Evolutionary conservation across 1,140 invertebrate species (phyloP).

Genomic region (Bombus superbus): DNA sequence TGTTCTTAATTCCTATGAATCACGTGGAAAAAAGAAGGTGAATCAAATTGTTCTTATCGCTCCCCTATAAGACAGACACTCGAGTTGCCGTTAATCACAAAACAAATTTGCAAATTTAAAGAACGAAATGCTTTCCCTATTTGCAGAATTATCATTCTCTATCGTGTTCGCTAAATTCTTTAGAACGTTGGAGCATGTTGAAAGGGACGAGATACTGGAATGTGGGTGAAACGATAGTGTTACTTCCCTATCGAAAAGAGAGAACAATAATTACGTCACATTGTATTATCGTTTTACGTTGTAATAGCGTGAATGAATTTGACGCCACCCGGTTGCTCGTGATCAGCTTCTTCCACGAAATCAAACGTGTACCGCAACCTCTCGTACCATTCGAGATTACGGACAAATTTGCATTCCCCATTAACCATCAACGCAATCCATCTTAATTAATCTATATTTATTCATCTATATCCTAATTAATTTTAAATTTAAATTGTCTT

Average conservation of each 20-base stretch:
- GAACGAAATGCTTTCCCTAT: neutral
- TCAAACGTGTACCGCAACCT: neutral
- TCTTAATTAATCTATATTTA: too few species aligned
- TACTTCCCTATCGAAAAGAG: conserved; percentile 13
- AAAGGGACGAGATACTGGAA: neutral
- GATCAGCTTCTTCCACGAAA: conserved; percentile 19
- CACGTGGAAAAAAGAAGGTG: neutral
- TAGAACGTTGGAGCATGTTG: neutral
- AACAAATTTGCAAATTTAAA: neutral
- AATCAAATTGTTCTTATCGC: neutral
- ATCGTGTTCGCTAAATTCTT: neutral
- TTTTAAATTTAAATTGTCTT: too few species aligned
- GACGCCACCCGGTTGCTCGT: neutral
- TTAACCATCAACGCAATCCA: neutral
- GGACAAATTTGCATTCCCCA: too few species aligned
- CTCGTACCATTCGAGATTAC: neutral
- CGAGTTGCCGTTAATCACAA: neutral
- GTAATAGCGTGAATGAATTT: conserved; percentile 33
- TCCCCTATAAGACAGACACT: neutral
- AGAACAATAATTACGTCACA: conserved; percentile 30
- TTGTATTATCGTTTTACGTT: conserved; percentile 32
- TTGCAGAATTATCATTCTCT: neutral
- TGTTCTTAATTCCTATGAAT: too few species aligned
- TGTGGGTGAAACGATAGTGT: conserved; percentile 24
- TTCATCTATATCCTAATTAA: neutral